phyloP scores from a whole-genome alignment of 2,797 vertebrate genomes.

The Sebastes dallii region DNA sequence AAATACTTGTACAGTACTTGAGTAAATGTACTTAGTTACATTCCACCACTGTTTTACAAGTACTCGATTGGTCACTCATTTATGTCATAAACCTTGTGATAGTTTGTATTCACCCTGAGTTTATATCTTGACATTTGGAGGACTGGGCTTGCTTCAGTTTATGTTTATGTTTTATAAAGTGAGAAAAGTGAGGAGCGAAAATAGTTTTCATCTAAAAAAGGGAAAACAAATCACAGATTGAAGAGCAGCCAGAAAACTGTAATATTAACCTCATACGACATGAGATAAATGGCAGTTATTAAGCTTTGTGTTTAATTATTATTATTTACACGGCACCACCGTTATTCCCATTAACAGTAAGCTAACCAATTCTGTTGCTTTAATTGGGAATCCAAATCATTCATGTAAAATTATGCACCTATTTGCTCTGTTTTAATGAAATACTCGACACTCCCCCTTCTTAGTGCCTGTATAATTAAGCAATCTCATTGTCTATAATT shows the following conservation, averaged over 20 bases:
- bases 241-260: not conserved
- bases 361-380: not conserved
- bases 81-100: not conserved
- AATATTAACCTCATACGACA: not conserved
- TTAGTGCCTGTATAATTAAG: slow-evolving; percentile 5
- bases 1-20: not conserved
- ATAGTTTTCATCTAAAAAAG: not conserved
- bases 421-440: slow-evolving; percentile 11
- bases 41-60: too few relatives aligned
- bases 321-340: not conserved
- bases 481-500: slow-evolving; percentile 34
- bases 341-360: not conserved
- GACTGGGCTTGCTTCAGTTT: fast-evolving
- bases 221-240: not conserved
- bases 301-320: not conserved
- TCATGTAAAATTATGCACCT: not conserved
- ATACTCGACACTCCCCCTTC: not conserved
- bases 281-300: not conserved
- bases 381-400: not conserved
- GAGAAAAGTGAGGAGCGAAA: not conserved
- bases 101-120: not conserved
- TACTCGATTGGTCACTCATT: too few relatives aligned
- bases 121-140: not conserved
- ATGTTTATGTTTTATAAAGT: not conserved
- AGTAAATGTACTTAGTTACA: not conserved